Evolutionary conservation across 2,797 vertebrate genomes (phyloP).

Genomic region (Anomalospiza imberbis): DNA sequence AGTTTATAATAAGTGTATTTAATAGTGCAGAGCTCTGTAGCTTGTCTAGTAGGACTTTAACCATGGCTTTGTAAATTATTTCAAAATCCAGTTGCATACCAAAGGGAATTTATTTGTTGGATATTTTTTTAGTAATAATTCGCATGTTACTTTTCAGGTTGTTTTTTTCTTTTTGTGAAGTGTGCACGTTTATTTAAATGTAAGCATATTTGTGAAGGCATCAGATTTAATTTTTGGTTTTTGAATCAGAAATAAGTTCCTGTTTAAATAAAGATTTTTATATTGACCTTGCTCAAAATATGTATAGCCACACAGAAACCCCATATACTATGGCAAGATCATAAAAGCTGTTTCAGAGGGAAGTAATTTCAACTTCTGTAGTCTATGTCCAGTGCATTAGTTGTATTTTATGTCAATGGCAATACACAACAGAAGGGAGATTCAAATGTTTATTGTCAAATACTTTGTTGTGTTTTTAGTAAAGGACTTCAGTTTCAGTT

Average conservation of each 20-base stretch:
- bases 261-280: neutral
- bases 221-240: neutral
- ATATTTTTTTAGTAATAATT: neutral
- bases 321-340: neutral
- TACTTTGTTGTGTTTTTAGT: neutral
- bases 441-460: neutral
- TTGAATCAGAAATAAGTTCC: neutral
- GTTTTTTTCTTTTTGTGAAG: neutral
- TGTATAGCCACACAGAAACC: neutral
- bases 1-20: constrained; percentile 32
- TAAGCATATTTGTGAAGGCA: neutral
- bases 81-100: constrained; percentile 19
- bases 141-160: neutral
- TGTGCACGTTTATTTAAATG: neutral
- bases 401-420: neutral
- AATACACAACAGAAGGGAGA: neutral
- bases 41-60: constrained; percentile 32
- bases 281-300: neutral
- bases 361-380: neutral
- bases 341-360: neutral
- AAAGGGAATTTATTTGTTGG: neutral
- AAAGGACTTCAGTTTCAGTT: neutral
- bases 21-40: constrained; percentile 9
- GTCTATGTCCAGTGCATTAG: neutral
- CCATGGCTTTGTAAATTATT: constrained; percentile 37